Percentiles rank a stretch among this genome's conserved stretches.
These are phyloP conservation scores for Athalia circularis DNA, from an alignment of 2,888 invertebrate species.

Conservation along the genomic window DNA sequence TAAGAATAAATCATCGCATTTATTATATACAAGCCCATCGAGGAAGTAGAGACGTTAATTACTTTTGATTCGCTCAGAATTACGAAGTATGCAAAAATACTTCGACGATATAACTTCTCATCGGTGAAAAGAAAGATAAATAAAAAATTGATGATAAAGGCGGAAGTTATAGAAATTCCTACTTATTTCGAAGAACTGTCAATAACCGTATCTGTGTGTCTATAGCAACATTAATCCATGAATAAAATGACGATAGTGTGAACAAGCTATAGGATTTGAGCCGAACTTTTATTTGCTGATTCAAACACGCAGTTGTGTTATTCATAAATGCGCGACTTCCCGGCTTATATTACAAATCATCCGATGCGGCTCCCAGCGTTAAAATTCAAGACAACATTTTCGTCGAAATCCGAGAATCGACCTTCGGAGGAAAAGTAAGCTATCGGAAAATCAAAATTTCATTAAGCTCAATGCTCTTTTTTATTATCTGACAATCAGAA, in stretches of 20 bases:
- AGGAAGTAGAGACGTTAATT: neutral
- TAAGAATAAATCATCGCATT: neutral
- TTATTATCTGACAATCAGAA: neutral
- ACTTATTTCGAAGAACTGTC: conserved; percentile 16
- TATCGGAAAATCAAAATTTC: neutral
- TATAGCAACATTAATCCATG: conserved; percentile 34
- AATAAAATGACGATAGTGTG: neutral
- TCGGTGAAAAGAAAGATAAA: neutral
- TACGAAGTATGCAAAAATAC: neutral
- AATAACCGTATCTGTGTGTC: conserved; percentile 33
- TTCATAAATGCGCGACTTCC: neutral
- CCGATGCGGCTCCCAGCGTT: conserved; percentile 6
- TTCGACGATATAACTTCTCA: too few species aligned
- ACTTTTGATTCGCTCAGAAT: neutral
- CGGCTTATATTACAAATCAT: neutral
- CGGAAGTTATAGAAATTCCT: neutral
- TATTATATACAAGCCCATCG: neutral
- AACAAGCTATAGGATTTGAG: conserved; percentile 6
- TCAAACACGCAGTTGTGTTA: neutral
- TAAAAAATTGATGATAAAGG: neutral
- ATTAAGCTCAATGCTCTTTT: neutral
- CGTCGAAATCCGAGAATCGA: neutral
- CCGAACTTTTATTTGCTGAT: conserved; percentile 19
- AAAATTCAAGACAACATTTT: neutral
- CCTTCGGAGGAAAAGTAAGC: neutral